phyloP scores from a whole-genome alignment of 2,797 vertebrate genomes.

The Sebastes diaconus region DNA sequence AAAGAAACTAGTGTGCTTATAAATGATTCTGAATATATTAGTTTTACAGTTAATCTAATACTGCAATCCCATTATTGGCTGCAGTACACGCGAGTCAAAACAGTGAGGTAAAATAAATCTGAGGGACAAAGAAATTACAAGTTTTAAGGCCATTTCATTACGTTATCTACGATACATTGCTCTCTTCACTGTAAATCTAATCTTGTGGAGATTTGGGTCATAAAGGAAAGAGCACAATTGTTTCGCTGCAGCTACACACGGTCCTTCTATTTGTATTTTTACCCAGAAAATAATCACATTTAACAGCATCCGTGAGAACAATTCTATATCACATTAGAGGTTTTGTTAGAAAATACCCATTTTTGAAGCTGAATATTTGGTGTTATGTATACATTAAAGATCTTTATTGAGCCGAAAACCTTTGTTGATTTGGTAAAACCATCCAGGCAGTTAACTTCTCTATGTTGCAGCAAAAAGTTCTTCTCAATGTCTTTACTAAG shows the following conservation, averaged over 20 bases:
- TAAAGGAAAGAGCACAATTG: constrained; percentile 2
- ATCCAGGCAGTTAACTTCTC: constrained; percentile 1
- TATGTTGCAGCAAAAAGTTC: constrained; percentile 9
- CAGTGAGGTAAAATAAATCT: constrained; percentile 25
- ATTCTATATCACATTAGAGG: constrained; percentile 14
- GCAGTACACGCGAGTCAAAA: constrained; percentile 17
- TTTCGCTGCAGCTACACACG: constrained; percentile 13
- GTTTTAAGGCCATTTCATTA: constrained; percentile 69
- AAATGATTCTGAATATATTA: constrained; percentile 32
- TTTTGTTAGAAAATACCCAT: constrained; percentile 28
- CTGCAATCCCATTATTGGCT: constrained; percentile 15
- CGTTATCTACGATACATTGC: constrained; percentile 15
- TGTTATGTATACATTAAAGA: constrained; percentile 18
- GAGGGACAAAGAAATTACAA: constrained; percentile 30
- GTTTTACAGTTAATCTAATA: constrained; percentile 21
- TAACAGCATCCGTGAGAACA: constrained; percentile 13
- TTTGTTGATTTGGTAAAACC: constrained; percentile 27
- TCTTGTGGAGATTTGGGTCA: background rate
- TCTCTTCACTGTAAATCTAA: constrained; percentile 19
- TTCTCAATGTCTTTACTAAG: constrained; percentile 9
- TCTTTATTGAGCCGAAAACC: constrained; percentile 11
- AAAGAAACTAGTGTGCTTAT: constrained; percentile 16
- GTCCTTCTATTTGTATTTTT: constrained; percentile 26
- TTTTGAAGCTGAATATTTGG: constrained; percentile 46
- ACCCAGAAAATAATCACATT: constrained; percentile 36